Conservation (phyloP, 23 tunicate genomes). For the Halocynthia aurantium region DNA sequence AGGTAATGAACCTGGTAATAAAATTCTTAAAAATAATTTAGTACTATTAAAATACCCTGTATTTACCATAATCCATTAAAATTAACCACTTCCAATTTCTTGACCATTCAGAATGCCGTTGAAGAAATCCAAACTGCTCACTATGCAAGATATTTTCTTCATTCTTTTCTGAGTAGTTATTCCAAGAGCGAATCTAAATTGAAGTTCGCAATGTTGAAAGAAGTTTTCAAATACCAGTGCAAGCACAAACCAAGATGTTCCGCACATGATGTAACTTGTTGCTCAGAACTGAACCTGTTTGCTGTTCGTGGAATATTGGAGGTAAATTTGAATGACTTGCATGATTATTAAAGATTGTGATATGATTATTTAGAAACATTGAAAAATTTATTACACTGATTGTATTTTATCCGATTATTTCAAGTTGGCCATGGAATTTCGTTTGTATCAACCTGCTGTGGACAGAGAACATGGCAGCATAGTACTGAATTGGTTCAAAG, state of each 20-base stretch:
- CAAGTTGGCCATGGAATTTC: not conserved
- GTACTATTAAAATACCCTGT: no score
- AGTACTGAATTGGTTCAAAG: not conserved
- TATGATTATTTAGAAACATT: not conserved
- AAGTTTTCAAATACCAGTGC: not conserved
- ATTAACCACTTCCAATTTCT: no score
- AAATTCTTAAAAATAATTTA: no score
- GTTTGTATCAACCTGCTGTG: conserved; percentile 12
- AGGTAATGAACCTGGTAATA: no score
- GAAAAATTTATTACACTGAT: no score
- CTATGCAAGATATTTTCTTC: not conserved
- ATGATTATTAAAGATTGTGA: not conserved
- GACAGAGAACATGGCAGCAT: not conserved
- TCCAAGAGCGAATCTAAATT: not conserved
- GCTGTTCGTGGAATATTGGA: not conserved
- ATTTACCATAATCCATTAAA: no score
- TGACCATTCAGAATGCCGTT: no score
- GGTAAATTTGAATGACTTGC: not conserved
- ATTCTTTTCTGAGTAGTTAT: not conserved
- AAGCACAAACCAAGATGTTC: not conserved
- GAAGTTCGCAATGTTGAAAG: not conserved
- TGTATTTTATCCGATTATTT: not conserved
- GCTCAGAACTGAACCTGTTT: not conserved
- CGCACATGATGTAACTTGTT: not conserved
- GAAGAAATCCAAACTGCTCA: no score